Base-by-base conservation (phyloP, 1,140 invertebrate species). In the Ooceraea biroi region DNA sequence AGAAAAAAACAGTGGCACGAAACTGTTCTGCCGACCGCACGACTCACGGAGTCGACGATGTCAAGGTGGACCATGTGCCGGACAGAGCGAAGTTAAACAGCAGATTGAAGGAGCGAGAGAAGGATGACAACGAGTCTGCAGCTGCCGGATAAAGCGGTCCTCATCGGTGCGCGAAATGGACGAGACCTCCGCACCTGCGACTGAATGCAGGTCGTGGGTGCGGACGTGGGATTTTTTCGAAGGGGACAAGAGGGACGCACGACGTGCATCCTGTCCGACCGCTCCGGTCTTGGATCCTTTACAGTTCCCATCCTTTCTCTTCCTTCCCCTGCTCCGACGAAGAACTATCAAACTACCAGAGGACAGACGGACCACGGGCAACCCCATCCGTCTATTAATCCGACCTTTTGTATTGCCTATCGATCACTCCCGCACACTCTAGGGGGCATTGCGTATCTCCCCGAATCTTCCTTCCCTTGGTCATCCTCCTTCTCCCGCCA, bases 341-440 rank as follows among this genome's bases (percentile, higher is more conserved):
- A 25, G 46, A 74, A 61, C 60, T 55, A 85, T 83, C 77, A 48
- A 36, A 36, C n/a, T n/a, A 52, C 10, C 30, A 36, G 30, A 82
- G 78, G 60, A 83, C 48, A 68, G 58, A 58, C 46, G 48, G 44
- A 55, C 55, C 50, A 52, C 74, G 50, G 68, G 82, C 85, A 82
- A 84, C 84, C 82, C 86, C 83, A 90, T 90, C 85, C 82, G 87
- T 91, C 90, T 88, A 89, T 92, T 92, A 92, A 92, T 89, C 88
- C 86, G 86, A 91, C 83, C 88, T 89, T 91, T 88, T 84, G 84
- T 88, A 80, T 50, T 74, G 66, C 50, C 85, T 89, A 92, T 92
- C 91, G 91, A 92, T 92, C 88, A 91, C 89, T 82, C 82, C 65
- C 69, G 84, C 61, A 63, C 86, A 66, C 85, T 60, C 82, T 48